These are phyloP conservation scores for Ametastegia equiseti DNA, from an alignment of 2,888 invertebrate species.

Conservation along the genomic window DNA sequence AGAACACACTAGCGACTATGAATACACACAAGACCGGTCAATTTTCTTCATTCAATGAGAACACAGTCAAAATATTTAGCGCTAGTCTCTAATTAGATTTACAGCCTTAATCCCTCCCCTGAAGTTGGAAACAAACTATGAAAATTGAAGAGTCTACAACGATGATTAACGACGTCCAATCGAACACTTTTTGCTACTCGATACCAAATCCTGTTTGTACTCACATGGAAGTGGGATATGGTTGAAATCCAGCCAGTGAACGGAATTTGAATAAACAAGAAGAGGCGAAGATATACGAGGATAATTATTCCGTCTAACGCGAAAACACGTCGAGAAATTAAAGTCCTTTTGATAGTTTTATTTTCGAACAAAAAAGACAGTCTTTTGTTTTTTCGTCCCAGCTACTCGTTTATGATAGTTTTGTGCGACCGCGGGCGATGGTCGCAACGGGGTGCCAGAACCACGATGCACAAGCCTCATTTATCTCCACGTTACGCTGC, in stretches of 20 bases:
- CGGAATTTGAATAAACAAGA: background rate
- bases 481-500: conserved; percentile 45
- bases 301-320: background rate
- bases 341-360: no score
- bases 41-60: background rate
- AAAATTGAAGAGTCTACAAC: background rate
- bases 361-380: no score
- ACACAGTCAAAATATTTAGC: background rate
- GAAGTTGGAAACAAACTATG: background rate
- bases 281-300: background rate
- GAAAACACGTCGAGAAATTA: background rate
- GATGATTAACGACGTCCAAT: background rate
- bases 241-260: background rate
- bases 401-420: conserved; percentile 23
- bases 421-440: background rate
- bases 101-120: background rate
- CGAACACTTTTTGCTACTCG: background rate
- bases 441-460: conserved; percentile 35
- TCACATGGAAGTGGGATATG: background rate
- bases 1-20: background rate
- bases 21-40: background rate
- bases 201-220: no score
- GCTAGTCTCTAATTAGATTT: background rate
- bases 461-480: conserved; percentile 16
- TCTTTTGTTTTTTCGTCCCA: background rate